These are phyloP conservation scores for Hydriomena furcata DNA, from an alignment of 2,888 invertebrate species.

Conservation along the genomic window DNA sequence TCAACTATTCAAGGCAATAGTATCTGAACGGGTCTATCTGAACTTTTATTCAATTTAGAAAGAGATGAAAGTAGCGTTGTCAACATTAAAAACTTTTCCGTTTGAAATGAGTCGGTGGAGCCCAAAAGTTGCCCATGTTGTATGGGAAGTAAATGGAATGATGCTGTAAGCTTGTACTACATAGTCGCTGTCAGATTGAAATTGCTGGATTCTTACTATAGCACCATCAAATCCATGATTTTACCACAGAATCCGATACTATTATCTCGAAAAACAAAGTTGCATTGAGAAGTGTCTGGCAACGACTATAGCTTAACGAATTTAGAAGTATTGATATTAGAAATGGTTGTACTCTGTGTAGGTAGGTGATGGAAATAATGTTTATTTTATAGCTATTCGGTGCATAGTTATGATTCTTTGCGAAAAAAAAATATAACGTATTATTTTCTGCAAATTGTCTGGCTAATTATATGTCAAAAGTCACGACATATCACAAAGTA, in stretches of 20 bases:
- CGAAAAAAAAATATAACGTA: neutral
- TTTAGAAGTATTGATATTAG: constrained; percentile 15
- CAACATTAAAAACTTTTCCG: neutral
- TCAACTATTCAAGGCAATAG: too few species aligned
- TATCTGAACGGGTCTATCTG: too few species aligned
- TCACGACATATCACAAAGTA: constrained; percentile 34
- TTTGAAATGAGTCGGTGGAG: constrained; percentile 3
- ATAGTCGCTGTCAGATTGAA: constrained; percentile 4
- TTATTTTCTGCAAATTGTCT: neutral
- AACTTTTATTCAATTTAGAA: neutral
- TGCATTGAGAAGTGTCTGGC: neutral
- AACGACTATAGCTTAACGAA: constrained; percentile 17
- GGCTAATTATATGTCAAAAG: too few species aligned
- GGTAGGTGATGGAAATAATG: neutral
- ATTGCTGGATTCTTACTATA: neutral
- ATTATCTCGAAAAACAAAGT: too few species aligned
- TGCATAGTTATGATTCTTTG: constrained; percentile 1
- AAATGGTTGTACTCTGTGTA: constrained; percentile 10
- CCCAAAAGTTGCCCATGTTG: neutral
- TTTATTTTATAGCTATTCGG: neutral
- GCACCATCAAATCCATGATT: too few species aligned
- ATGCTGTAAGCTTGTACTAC: constrained; percentile 8
- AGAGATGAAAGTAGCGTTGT: neutral
- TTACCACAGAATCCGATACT: neutral
- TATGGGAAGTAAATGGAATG: constrained; percentile 7